Evolutionary conservation across 2,113 vertebrate species (phyloP).

Genomic region (Chiloscyllium plagiosum): DNA sequence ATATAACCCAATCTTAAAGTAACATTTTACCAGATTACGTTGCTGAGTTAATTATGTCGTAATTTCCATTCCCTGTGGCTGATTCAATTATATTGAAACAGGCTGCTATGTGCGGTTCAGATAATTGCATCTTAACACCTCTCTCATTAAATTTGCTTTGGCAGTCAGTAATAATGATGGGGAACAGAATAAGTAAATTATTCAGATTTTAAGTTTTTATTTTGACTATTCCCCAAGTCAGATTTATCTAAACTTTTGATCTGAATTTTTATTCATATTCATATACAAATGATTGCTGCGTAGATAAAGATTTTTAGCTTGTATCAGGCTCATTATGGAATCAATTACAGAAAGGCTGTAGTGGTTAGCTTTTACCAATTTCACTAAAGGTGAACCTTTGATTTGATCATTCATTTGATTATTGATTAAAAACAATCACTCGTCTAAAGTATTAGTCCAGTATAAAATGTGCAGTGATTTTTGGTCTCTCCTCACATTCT

Average conservation of each 20-base stretch:
- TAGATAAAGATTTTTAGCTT: neutral
- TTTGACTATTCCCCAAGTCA: constrained; percentile 22
- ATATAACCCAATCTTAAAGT: neutral
- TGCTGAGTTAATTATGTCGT: constrained; percentile 26
- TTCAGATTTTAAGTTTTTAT: constrained; percentile 28
- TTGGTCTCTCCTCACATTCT: neutral
- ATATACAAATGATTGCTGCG: neutral
- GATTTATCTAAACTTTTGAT: constrained; percentile 1
- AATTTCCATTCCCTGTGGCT: constrained; percentile 2
- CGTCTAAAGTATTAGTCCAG: neutral
- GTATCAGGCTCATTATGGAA: neutral
- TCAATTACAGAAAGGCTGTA: neutral
- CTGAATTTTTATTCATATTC: constrained; percentile 8
- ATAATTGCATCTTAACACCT: constrained; percentile 6
- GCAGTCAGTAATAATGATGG: neutral
- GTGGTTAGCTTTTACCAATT: neutral
- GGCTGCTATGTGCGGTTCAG: neutral
- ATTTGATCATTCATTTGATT: neutral
- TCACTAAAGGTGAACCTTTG: neutral
- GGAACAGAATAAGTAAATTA: constrained; percentile 5
- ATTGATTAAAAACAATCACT: constrained; percentile 1
- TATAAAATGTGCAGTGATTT: neutral
- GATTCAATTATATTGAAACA: constrained; percentile 24
- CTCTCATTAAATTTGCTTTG: constrained; percentile 23
- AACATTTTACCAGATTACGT: neutral